These are phyloP conservation scores for Channa argus DNA, from an alignment of 2,113 vertebrate genomes.

Conservation along the genomic window DNA sequence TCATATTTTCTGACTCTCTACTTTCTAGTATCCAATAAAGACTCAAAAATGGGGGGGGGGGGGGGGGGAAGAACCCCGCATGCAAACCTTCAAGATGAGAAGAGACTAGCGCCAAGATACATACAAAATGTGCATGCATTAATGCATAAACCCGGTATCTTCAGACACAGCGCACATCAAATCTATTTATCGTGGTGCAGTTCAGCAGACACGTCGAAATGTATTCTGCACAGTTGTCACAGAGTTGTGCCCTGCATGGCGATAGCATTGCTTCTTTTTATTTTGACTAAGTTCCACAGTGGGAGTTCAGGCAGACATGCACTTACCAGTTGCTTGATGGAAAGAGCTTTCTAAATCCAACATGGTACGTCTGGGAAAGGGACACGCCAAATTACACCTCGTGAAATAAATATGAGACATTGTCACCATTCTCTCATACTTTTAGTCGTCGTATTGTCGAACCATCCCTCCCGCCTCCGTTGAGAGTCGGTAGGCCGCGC, in stretches of 20 bases:
- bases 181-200: conserved; percentile 18
- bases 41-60: not conserved
- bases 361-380: conserved; percentile 4
- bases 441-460: conserved; percentile 18
- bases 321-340: conserved; percentile 12
- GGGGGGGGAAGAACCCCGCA: not conserved
- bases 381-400: conserved; percentile 45
- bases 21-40: not conserved
- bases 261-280: conserved; percentile 39
- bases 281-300: conserved; percentile 26
- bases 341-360: conserved; percentile 43
- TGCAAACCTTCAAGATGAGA: conserved; percentile 17
- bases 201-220: conserved; percentile 21
- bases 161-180: conserved; percentile 33
- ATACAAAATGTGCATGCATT: conserved; percentile 21
- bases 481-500: conserved; percentile 36
- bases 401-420: conserved; percentile 55
- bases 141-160: conserved; percentile 39
- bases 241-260: conserved; percentile 5
- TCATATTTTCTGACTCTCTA: conserved; percentile 6
- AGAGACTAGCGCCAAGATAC: conserved; percentile 11
- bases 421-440: conserved; percentile 36
- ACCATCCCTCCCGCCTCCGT: conserved; percentile 22
- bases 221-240: conserved; percentile 45
- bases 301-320: conserved; percentile 37